Evolutionary conservation across 2,113 vertebrate species (phyloP).

Genomic region (Catagonus wagneri): DNA sequence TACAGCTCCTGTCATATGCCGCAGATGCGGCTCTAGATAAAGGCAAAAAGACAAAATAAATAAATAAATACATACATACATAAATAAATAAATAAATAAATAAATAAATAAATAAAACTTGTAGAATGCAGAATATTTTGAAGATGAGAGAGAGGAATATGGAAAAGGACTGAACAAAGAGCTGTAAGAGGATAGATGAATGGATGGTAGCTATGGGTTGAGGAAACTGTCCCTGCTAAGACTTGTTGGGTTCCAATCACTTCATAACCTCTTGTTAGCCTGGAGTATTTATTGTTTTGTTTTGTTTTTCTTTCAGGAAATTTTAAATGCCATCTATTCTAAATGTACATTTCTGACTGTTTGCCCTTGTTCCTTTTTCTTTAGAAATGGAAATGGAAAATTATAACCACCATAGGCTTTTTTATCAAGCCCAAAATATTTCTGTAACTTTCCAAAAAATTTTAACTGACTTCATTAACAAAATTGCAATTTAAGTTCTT

Average conservation of each 20-base stretch:
- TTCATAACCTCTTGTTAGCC: background rate
- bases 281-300: background rate
- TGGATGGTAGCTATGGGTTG: background rate
- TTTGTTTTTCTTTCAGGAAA: background rate
- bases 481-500: constrained; percentile 38
- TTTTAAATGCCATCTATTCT: background rate
- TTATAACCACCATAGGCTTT: background rate
- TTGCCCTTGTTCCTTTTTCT: background rate
- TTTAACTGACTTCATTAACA: constrained; percentile 36
- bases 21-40: too few species aligned
- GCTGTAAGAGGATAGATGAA: background rate
- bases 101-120: too few species aligned
- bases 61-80: too few species aligned
- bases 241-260: background rate
- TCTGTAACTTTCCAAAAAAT: background rate
- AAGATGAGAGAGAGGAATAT: background rate
- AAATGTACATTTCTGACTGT: constrained; percentile 26
- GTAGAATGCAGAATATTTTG: background rate
- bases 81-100: too few species aligned
- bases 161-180: background rate
- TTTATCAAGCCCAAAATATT: constrained; percentile 35
- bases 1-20: too few species aligned
- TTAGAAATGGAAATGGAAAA: constrained; percentile 44
- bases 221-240: background rate
- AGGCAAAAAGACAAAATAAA: too few species aligned